Conservation (phyloP, 2,113 vertebrate species). For the Greenwoodochromis staneri region DNA sequence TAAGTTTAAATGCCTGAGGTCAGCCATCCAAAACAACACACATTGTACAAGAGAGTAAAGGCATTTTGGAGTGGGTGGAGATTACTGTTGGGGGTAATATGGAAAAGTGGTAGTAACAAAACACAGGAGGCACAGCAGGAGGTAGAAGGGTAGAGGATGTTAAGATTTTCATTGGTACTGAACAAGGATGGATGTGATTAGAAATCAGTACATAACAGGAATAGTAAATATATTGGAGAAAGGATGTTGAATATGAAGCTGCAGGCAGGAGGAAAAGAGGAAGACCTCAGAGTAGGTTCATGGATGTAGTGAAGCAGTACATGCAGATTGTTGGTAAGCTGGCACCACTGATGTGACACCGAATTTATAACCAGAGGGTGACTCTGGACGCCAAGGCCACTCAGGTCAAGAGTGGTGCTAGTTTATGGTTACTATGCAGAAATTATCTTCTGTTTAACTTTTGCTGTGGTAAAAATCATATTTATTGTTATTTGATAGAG, state of each 20-base stretch:
- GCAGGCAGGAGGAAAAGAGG: not conserved
- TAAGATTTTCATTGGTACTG: not conserved
- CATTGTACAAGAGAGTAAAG: not conserved
- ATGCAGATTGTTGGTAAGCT: not conserved
- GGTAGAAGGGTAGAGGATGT: not conserved
- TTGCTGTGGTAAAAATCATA: not conserved
- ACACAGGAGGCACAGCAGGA: not conserved
- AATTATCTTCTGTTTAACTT: not conserved
- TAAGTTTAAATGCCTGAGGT: not conserved
- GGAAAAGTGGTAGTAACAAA: not conserved
- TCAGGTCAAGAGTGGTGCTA: not conserved
- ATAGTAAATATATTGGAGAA: not conserved
- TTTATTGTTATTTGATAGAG: not conserved
- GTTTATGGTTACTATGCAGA: not conserved
- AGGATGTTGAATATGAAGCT: not conserved
- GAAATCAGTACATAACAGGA: not conserved
- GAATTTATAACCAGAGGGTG: not conserved
- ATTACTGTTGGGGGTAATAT: not conserved
- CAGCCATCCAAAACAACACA: not conserved
- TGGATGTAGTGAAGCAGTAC: not conserved
- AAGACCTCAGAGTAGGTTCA: not conserved
- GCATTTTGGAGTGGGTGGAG: not conserved
- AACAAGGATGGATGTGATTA: not conserved
- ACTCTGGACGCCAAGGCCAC: not conserved
- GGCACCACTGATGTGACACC: not conserved